phyloP scores from a whole-genome alignment of 1,140 invertebrate genomes.

The Hylaeus volcanicus region DNA sequence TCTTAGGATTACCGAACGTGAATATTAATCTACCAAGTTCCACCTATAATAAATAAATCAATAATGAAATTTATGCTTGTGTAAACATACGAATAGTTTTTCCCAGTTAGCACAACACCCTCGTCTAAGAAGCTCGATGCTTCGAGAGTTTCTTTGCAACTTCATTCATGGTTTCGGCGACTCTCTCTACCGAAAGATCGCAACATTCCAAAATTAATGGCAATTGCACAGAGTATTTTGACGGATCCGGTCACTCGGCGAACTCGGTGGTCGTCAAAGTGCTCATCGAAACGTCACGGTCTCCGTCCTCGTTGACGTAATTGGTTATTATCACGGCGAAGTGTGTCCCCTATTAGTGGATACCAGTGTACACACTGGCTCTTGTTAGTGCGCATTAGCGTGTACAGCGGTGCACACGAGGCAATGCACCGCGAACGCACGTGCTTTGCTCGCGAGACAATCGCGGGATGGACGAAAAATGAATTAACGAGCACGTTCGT shows the following conservation, averaged over 20 bases:
- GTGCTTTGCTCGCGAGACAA: constrained; percentile 37
- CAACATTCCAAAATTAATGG: too few species aligned
- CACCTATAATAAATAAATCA: too few species aligned
- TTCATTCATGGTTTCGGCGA: not conserved
- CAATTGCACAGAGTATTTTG: not conserved
- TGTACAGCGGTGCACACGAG: constrained; percentile 16
- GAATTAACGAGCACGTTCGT: not conserved
- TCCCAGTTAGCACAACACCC: not conserved
- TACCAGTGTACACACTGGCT: constrained; percentile 43
- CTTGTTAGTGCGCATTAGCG: constrained; percentile 45
- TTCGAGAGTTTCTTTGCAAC: not conserved
- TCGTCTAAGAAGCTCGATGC: too few species aligned
- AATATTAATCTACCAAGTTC: too few species aligned
- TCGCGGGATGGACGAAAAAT: constrained; percentile 29
- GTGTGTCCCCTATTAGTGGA: constrained; percentile 47
- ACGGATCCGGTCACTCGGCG: not conserved
- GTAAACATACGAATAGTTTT: not conserved
- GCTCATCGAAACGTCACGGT: constrained; percentile 43
- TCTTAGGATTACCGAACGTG: too few species aligned
- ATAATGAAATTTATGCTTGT: too few species aligned
- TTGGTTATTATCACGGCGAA: constrained; percentile 54
- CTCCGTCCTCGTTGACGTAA: constrained; percentile 43
- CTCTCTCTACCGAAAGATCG: too few species aligned
- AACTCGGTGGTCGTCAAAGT: not conserved
- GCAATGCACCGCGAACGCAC: constrained; percentile 24